A percentile compares a stretch with the other conserved stretches of the same genome.
phyloP scores from a whole-genome alignment of 2,113 vertebrate species.

The Myrmecobius fasciatus region DNA sequence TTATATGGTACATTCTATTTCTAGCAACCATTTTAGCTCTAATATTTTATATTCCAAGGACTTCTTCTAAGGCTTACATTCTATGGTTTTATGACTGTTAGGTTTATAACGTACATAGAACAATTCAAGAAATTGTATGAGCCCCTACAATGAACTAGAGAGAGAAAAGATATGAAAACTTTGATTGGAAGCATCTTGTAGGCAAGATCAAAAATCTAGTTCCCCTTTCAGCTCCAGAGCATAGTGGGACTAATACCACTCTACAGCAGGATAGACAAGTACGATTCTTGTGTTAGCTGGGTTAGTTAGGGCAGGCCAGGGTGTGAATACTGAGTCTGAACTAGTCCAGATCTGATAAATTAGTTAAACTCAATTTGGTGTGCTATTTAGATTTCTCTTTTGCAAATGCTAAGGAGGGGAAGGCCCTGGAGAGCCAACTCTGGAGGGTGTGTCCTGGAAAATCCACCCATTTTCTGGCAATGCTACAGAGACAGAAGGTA shows the following conservation, averaged over 20 bases:
- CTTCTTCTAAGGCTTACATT: neutral
- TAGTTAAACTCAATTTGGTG: conserved; percentile 48
- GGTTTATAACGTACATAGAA: neutral
- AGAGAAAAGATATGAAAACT: neutral
- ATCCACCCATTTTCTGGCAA: neutral
- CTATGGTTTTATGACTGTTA: neutral
- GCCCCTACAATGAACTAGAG: neutral
- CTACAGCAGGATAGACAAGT: conserved; percentile 69
- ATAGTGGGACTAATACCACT: neutral
- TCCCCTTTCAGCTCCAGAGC: neutral
- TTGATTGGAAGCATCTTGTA: neutral
- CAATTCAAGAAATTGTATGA: neutral
- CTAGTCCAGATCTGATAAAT: conserved; percentile 67
- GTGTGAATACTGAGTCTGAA: conserved; percentile 66
- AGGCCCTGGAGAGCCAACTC: neutral
- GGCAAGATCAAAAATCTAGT: neutral
- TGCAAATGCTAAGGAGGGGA: neutral
- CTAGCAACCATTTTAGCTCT: neutral
- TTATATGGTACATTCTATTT: neutral
- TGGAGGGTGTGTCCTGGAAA: neutral
- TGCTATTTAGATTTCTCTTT: conserved; percentile 50
- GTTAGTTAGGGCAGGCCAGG: conserved; percentile 4
- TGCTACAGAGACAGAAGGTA: neutral
- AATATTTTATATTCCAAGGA: neutral
- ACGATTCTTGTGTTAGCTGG: conserved; percentile 63